phyloP scores from a whole-genome alignment of 2,797 vertebrate genomes.

The Amblyopsis hoosieri region DNA sequence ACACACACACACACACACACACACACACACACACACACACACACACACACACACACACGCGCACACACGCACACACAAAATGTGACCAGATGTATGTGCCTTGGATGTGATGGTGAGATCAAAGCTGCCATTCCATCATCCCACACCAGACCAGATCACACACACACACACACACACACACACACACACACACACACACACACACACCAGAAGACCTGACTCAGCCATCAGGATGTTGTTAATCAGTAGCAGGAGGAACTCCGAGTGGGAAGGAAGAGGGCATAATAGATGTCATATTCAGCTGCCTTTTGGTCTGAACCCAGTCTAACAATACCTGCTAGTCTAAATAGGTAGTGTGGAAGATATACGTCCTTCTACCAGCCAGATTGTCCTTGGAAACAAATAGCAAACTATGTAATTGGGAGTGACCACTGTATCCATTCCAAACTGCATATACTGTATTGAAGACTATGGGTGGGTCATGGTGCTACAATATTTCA shows the following conservation, averaged over 20 bases:
- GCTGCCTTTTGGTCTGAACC: neutral
- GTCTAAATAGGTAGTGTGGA: neutral
- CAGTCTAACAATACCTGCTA: neutral
- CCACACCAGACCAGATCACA: constrained; percentile 40
- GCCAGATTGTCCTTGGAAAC: no score
- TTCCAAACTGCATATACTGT: no score
- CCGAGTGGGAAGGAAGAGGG: constrained; percentile 14
- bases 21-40: constrained; percentile 3
- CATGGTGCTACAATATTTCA: no score
- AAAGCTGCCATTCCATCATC: constrained; percentile 57
- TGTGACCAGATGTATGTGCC: constrained; percentile 52
- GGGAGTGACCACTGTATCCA: no score
- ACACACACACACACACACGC: constrained; percentile 19
- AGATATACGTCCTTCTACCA: no score
- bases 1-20: constrained; percentile 4
- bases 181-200: constrained; percentile 26
- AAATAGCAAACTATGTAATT: no score
- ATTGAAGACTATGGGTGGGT: no score
- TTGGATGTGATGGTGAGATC: constrained; percentile 60
- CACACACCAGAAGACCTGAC: constrained; percentile 1
- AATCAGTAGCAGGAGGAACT: constrained; percentile 51
- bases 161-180: constrained; percentile 18
- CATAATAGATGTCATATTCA: neutral
- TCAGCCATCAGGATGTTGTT: constrained; percentile 47
- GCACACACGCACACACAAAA: constrained; percentile 22